Evolutionary conservation across 1,140 invertebrate species (phyloP).

Genomic region (Drosophila tropicalis): DNA sequence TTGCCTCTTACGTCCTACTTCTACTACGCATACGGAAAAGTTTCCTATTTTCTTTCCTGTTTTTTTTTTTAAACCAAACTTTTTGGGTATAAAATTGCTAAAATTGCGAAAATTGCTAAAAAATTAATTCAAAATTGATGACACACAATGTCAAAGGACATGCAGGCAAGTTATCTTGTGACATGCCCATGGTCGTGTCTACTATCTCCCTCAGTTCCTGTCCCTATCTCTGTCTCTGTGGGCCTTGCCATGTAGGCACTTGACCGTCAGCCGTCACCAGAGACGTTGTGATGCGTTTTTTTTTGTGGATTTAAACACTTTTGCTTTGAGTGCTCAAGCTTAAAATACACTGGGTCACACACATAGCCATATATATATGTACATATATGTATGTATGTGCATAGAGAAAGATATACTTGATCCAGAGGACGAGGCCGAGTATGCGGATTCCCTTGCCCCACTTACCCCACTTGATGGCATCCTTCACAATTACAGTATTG

Average conservation of each 20-base stretch:
- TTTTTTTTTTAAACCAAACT: conserved; percentile 49
- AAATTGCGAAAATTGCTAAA: conserved; percentile 69
- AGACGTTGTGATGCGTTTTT: conserved; percentile 41
- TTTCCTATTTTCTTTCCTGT: not conserved
- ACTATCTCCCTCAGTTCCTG: not conserved
- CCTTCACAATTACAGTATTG: conserved; percentile 80
- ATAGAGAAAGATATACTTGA: conserved; percentile 27
- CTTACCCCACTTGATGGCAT: conserved; percentile 72
- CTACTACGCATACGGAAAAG: not conserved
- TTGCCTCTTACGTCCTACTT: conserved; percentile 22
- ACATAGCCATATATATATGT: conserved; percentile 13
- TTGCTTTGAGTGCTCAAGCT: conserved; percentile 68
- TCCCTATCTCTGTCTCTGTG: not conserved
- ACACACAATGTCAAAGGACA: conserved; percentile 72
- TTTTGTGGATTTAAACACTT: conserved; percentile 73
- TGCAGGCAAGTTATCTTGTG: conserved; percentile 37
- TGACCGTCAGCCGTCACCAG: conserved; percentile 74
- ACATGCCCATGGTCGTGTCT: conserved; percentile 24
- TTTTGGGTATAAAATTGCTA: conserved; percentile 35
- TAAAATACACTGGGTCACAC: conserved; percentile 68
- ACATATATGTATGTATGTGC: not conserved
- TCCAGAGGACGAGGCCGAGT: conserved; percentile 38
- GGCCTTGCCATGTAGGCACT: conserved; percentile 66
- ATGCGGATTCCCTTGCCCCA: conserved; percentile 39
- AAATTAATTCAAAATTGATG: conserved; percentile 79